Evolutionary conservation across 1,140 invertebrate species (phyloP).

Genomic region (Elysia chlorotica): DNA sequence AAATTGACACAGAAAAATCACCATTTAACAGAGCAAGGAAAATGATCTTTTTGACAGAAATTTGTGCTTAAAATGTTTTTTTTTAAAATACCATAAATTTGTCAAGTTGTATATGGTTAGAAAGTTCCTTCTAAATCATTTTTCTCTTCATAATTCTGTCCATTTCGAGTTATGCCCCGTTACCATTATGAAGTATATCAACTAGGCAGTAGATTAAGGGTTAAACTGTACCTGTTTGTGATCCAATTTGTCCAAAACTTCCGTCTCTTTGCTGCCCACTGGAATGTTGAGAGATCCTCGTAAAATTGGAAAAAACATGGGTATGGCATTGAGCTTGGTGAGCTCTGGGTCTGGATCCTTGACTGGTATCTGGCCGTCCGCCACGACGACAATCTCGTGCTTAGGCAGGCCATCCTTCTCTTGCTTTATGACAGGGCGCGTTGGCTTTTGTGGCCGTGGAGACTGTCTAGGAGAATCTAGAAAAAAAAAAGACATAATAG

Average conservation of each 20-base stretch:
- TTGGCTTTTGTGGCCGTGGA: conserved; percentile 34
- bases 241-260: conserved; percentile 83
- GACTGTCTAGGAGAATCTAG: conserved; percentile 51
- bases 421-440: conserved; percentile 65
- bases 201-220: not conserved
- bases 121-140: no score
- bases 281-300: conserved; percentile 84
- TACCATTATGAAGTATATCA: not conserved
- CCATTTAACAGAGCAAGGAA: no score
- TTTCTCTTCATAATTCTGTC: no score
- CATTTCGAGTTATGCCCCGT: no score
- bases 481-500: conserved; percentile 8
- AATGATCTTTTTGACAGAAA: no score
- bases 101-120: no score
- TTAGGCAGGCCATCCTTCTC: conserved; percentile 58
- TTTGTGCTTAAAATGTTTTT: not conserved
- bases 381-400: conserved; percentile 81
- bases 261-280: conserved; percentile 78
- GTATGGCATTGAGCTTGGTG: conserved; percentile 76
- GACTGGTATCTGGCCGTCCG: conserved; percentile 70
- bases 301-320: conserved; percentile 92
- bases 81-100: not conserved
- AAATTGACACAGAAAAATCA: no score
- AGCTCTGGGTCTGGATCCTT: conserved; percentile 82
- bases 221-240: conserved; percentile 60